These are phyloP conservation scores for Acrobasis consociella DNA, from an alignment of 2,888 invertebrate species.

Conservation along the genomic window DNA sequence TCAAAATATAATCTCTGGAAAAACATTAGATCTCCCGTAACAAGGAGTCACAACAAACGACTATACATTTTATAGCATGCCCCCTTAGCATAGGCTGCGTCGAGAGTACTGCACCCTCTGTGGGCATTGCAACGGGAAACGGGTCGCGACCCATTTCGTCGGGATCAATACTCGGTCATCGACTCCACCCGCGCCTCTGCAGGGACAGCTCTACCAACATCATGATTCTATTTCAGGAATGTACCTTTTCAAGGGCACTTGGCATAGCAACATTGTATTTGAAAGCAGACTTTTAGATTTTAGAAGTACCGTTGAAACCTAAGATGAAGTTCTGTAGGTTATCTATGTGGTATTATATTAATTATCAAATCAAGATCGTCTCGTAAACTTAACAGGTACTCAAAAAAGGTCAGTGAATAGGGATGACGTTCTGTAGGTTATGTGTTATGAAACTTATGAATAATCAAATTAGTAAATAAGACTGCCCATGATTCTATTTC, in stretches of 20 bases:
- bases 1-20: no score
- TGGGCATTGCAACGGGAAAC: constrained; percentile 74
- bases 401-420: no score
- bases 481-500: no score
- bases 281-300: not conserved
- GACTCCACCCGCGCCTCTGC: constrained; percentile 64
- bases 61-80: not conserved
- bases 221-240: constrained; percentile 22
- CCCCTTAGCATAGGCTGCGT: constrained; percentile 6
- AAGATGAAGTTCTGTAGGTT: no score
- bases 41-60: not conserved
- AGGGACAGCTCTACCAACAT: constrained; percentile 48
- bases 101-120: constrained; percentile 51
- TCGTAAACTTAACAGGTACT: no score
- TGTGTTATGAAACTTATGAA: no score
- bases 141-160: constrained; percentile 77
- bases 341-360: no score
- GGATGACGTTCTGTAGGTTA: no score
- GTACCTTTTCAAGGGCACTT: constrained; percentile 12
- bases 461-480: no score
- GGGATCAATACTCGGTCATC: constrained; percentile 82
- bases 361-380: no score
- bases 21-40: no score
- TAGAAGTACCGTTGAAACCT: no score
- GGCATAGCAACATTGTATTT: not conserved